Conservation (phyloP, 1,140 invertebrate species). For the Probaryconus sp. region DNA sequence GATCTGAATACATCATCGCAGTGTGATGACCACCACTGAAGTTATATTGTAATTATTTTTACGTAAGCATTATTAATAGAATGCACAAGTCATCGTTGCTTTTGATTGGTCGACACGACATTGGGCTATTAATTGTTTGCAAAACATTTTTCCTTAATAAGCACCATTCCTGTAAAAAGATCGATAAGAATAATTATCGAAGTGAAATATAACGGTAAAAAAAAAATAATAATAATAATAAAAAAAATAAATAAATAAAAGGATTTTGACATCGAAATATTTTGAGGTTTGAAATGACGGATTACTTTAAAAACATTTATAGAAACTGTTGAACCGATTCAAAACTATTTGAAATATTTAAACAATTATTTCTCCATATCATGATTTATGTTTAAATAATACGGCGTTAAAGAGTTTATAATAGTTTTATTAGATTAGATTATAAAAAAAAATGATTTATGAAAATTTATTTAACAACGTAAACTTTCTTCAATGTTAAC, state of each 20-base stretch:
- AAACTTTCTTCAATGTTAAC: too few species aligned
- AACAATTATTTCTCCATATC: not conserved
- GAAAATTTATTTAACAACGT: too few species aligned
- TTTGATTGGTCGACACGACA: slow-evolving; percentile 17
- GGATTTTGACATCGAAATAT: slow-evolving; percentile 30
- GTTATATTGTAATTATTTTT: slow-evolving; percentile 52
- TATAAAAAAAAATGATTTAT: too few species aligned
- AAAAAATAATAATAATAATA: too few species aligned
- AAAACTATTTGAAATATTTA: slow-evolving; percentile 30
- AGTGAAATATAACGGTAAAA: slow-evolving; percentile 27
- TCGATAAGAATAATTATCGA: slow-evolving; percentile 24
- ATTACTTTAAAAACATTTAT: slow-evolving; percentile 22
- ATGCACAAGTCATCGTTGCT: slow-evolving; percentile 31
- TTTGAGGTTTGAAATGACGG: slow-evolving; percentile 16
- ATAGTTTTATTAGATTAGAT: too few species aligned
- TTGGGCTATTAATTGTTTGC: slow-evolving; percentile 44
- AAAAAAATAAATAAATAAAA: slow-evolving; percentile 22
- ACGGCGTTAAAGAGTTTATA: too few species aligned
- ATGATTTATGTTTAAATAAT: slow-evolving; percentile 35
- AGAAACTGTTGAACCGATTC: slow-evolving; percentile 11
- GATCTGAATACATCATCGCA: slow-evolving; percentile 14
- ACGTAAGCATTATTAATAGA: slow-evolving; percentile 52
- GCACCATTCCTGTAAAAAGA: slow-evolving; percentile 35
- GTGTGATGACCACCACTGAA: slow-evolving; percentile 20
- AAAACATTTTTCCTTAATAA: slow-evolving; percentile 50